phyloP scores from a whole-genome alignment of 2,113 vertebrate species.

The Eulemur macaco region DNA sequence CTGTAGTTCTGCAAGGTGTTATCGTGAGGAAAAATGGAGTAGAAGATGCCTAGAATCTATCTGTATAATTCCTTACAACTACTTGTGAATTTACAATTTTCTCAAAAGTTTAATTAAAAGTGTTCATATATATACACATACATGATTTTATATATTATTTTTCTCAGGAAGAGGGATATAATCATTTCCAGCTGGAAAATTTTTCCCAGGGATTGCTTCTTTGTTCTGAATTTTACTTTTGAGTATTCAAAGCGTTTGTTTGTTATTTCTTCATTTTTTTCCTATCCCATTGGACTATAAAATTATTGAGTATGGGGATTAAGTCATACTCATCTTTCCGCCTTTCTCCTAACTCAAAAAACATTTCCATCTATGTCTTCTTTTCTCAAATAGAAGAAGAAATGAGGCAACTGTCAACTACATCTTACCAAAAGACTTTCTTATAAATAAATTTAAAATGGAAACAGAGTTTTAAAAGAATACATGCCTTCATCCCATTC shows the following conservation, averaged over 20 bases:
- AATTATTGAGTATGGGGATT: neutral
- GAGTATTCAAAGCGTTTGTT: neutral
- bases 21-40: neutral
- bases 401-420: neutral
- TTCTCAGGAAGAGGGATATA: neutral
- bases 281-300: neutral
- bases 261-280: neutral
- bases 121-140: neutral
- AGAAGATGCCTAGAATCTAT: neutral
- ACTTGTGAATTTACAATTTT: neutral
- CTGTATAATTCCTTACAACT: neutral
- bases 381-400: slow-evolving; percentile 41
- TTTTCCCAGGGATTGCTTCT: neutral
- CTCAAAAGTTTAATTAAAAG: neutral
- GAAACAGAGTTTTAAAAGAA: slow-evolving; percentile 12
- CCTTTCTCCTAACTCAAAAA: neutral
- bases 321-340: neutral
- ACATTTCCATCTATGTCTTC: neutral
- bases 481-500: neutral
- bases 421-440: neutral
- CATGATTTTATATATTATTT: neutral
- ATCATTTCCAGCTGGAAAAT: neutral
- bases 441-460: slow-evolving; percentile 35
- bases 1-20: neutral
- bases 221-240: neutral